Conservation (phyloP, 2,888 invertebrate species). For the Ametastegia equiseti region DNA sequence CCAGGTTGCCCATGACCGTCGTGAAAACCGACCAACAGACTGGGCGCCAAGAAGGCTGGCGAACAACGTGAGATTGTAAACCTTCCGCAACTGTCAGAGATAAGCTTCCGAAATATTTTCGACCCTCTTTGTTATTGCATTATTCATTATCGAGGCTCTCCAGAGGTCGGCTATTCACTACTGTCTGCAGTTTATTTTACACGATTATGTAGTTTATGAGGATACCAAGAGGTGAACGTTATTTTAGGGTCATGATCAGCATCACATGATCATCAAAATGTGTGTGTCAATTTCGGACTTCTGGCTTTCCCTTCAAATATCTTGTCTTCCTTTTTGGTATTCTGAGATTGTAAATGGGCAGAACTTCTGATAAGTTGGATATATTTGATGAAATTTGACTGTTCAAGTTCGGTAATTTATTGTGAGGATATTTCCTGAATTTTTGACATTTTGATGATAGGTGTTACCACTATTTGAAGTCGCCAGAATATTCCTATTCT, state of each 20-base stretch:
- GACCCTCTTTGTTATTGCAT: neutral
- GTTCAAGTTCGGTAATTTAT: too few species aligned
- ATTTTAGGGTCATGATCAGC: too few species aligned
- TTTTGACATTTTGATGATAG: too few species aligned
- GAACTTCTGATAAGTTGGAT: neutral
- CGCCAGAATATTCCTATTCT: too few species aligned
- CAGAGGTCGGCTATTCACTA: neutral
- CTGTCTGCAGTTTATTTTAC: neutral
- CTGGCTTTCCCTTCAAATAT: neutral
- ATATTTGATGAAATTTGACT: too few species aligned
- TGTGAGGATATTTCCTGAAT: too few species aligned
- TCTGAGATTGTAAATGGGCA: neutral
- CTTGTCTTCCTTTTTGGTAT: neutral
- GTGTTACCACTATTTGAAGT: too few species aligned
- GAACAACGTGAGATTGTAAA: constrained; percentile 53
- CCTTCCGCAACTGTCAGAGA: constrained; percentile 51
- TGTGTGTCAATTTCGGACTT: neutral
- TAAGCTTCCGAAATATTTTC: constrained; percentile 27
- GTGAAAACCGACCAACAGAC: constrained; percentile 22
- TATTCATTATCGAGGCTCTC: neutral
- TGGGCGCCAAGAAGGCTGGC: constrained; percentile 53
- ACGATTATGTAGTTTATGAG: neutral
- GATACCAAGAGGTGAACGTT: neutral
- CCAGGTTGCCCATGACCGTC: constrained; percentile 47
- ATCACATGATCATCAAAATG: too few species aligned